Base-by-base conservation (phyloP, 2,797 vertebrate genomes). In the Eulemur rubriventer region DNA sequence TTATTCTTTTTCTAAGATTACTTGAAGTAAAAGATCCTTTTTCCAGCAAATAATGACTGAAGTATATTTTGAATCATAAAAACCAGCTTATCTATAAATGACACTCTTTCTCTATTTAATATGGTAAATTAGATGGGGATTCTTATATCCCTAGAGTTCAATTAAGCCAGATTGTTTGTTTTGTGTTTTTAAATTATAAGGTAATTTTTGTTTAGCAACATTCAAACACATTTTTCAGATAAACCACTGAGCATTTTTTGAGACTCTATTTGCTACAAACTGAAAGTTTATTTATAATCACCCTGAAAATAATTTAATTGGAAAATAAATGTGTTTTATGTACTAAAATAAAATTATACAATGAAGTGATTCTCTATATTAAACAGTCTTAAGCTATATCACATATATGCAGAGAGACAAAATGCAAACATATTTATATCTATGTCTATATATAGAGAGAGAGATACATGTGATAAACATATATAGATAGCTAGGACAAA, bases 211-310 rank as follows among this genome's bases (percentile, higher is more conserved):
- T 96, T 4, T 0, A 92, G 92, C 41, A 96, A 55, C 67, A 94
- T 76, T 95, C 79, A 95, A 96, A 50, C 94, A 96, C 46, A 67
- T 95, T 97, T 98, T 97, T 95, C 86, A 97, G 96, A 92, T 72
- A 96, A 96, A 98, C 33, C 57, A 96, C 11, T 97, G 94, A 81
- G n/a, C 46, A 96, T 96, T 98, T 98, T 95, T 96, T 90, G 52
- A 92, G 38, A 20, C 4, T 89, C 35, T 96, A 6, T 93, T 43
- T 61, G 2, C 28, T 94, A 52, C 84, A 96, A 97, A 94, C 35
- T 96, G 65, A 98, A 96, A 14, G 18, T 91, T 57, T 91, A 10
- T 96, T 97, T 57, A 95, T 87, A 24, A 24, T 0, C 13, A 13
- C 28, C 12, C 63, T 89, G 14, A 61, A 95, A 93, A 73, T 8